Base-by-base conservation (phyloP, 2,888 invertebrate species). In the Zootermopsis nevadensis region DNA sequence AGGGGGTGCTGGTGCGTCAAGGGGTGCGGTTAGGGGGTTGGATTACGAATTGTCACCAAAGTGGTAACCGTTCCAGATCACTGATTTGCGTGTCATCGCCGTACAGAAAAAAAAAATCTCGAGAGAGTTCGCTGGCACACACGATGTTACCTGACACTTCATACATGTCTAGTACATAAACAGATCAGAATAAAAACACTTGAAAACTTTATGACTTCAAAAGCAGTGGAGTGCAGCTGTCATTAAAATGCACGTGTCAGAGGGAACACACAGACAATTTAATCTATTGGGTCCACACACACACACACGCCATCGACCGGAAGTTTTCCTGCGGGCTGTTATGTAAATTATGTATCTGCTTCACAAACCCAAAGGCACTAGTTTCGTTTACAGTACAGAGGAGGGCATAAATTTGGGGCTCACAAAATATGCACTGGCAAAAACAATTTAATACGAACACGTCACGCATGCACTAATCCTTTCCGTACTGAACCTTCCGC, bases 51-150 rank as follows among this genome's bases (percentile, higher is more conserved):
- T 60, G 60, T 60, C 60, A 60, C 60, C 60, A 60, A 27, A 60
- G n/a, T 60, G 60, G 60, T 60, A 60, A 60, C 60, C 60, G n/a
- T 60, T 60, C 60, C 60, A 60, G 60, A 60, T 60, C 60, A 60
- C 60, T 60, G 60, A 60, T 60, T 60, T 60, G 60, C 60, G 60
- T 60, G 60, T 8, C 27, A 60, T 60, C 4, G n/a, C 12, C 1
- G 60, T n/a, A 15, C 12, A n/a, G n/a, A 27, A 8, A 27, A 60
- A 27, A 60, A 60, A 60, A 27, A 60, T 2, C 60, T 27, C 60
- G 8, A 60, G 60, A n/a, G 60, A 60, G 60, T 27, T 60, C 60
- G 27, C 2, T 12, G 15, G 60, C 60, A n/a, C 12, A n/a, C n/a
- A 27, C 12, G 27, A 60, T n/a, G 27, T 60, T 60, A n/a, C 60